A percentile compares a stretch with the other conserved stretches of the same genome.
These are phyloP conservation scores for Dione juno DNA, from an alignment of 2,888 invertebrate species.

Conservation along the genomic window DNA sequence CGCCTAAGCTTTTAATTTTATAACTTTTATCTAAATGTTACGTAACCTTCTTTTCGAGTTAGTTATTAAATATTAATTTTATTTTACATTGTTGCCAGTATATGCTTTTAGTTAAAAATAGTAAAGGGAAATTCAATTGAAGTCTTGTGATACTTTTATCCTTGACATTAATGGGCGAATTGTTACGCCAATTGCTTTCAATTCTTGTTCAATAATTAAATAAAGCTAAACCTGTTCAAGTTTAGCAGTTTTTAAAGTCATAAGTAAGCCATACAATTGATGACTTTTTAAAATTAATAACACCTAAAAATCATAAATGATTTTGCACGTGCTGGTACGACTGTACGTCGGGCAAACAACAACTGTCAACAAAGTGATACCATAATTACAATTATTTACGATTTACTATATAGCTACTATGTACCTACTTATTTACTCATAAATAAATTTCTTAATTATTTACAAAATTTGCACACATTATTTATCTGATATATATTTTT, in stretches of 20 bases:
- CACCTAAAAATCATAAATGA: background rate
- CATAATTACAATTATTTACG: background rate
- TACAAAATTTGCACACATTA: too few relatives aligned
- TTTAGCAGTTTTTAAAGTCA: too few relatives aligned
- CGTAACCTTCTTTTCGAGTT: too few relatives aligned
- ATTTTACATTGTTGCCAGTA: background rate
- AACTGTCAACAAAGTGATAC: background rate
- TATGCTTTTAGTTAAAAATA: background rate
- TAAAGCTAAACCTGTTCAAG: background rate
- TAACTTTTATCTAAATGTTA: too few relatives aligned
- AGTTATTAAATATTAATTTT: too few relatives aligned
- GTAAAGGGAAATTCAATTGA: background rate
- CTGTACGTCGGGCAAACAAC: too few relatives aligned
- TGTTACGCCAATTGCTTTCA: constrained; percentile 25
- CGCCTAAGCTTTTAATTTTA: too few relatives aligned
- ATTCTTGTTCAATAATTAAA: constrained; percentile 2
- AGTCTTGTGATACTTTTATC: background rate
- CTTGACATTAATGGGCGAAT: constrained; percentile 13
- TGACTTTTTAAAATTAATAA: background rate
- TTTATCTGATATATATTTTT: too few relatives aligned
- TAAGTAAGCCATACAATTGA: background rate
- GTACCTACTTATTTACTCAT: too few relatives aligned
- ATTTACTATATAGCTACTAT: background rate
- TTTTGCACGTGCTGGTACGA: too few relatives aligned
- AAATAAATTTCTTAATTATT: too few relatives aligned